Percentiles rank a stretch among this genome's conserved stretches.
phyloP scores from a whole-genome alignment of 2,113 vertebrate genomes.

The Geococcyx californianus region DNA sequence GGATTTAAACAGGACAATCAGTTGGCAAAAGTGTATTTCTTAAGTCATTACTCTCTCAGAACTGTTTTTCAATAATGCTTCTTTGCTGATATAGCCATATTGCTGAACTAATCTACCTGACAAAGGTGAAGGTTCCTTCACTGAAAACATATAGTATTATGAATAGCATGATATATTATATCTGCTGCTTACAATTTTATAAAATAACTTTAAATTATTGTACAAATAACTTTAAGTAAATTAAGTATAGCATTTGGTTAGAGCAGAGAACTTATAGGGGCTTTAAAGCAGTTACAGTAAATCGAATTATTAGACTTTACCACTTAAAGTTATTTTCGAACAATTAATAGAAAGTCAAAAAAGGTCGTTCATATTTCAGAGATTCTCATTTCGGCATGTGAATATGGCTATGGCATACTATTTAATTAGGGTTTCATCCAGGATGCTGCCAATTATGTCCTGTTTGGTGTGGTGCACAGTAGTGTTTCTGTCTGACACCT shows the following conservation, averaged over 20 bases:
- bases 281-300: background rate
- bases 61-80: background rate
- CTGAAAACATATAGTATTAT: background rate
- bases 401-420: background rate
- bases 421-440: background rate
- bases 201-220: too few relatives aligned
- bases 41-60: background rate
- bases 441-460: background rate
- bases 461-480: background rate
- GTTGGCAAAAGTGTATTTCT: background rate
- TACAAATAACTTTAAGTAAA: too few relatives aligned
- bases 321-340: background rate
- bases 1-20: background rate
- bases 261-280: background rate
- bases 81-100: background rate
- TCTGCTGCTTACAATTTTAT: background rate
- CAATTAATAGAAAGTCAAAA: background rate
- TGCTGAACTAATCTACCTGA: background rate
- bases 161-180: background rate
- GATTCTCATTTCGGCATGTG: background rate
- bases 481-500: background rate
- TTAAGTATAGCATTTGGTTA: background rate
- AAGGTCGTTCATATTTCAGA: background rate
- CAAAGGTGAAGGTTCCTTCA: background rate
- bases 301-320: background rate